A percentile compares a stretch with the other conserved stretches of the same genome.
These are phyloP conservation scores for Bicyclus anynana DNA, from an alignment of 1,140 invertebrate genomes.

Conservation along the genomic window DNA sequence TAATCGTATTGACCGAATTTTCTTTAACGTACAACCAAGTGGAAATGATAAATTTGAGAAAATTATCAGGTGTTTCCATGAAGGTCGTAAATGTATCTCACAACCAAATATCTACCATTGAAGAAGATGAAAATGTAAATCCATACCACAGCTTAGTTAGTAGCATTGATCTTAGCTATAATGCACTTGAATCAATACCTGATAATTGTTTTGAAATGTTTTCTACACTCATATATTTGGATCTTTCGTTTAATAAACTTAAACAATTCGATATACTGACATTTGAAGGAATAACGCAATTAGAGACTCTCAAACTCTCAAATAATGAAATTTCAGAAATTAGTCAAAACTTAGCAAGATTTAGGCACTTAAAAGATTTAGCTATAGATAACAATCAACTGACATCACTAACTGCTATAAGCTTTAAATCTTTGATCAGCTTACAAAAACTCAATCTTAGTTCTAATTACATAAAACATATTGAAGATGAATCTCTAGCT, in stretches of 20 bases:
- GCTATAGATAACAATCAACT: slow-evolving; percentile 11
- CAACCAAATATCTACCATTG: slow-evolving; percentile 9
- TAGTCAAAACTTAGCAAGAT: slow-evolving; percentile 13
- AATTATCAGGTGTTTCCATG: not conserved
- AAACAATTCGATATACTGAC: slow-evolving; percentile 9
- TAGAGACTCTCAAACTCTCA: slow-evolving; percentile 7
- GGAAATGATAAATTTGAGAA: not conserved
- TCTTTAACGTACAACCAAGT: not conserved
- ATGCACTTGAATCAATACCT: slow-evolving; percentile 5
- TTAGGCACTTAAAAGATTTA: slow-evolving; percentile 12
- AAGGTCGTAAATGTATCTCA: slow-evolving; percentile 8
- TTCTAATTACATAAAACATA: not conserved
- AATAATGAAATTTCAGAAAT: slow-evolving; percentile 12
- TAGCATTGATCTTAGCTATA: slow-evolving; percentile 15
- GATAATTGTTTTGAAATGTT: slow-evolving; percentile 13
- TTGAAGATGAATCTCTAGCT: slow-evolving; percentile 1
- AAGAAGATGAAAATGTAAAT: not conserved
- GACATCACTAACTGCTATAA: slow-evolving; percentile 3
- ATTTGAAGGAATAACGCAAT: slow-evolving; percentile 13
- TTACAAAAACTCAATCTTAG: slow-evolving; percentile 10
- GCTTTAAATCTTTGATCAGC: not conserved
- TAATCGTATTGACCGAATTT: slow-evolving; percentile 3
- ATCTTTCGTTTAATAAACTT: slow-evolving; percentile 11
- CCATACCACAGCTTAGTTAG: not conserved
- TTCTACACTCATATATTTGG: slow-evolving; percentile 6